phyloP scores from a whole-genome alignment of 1,140 invertebrate genomes.

The Drosophila watanabei region DNA sequence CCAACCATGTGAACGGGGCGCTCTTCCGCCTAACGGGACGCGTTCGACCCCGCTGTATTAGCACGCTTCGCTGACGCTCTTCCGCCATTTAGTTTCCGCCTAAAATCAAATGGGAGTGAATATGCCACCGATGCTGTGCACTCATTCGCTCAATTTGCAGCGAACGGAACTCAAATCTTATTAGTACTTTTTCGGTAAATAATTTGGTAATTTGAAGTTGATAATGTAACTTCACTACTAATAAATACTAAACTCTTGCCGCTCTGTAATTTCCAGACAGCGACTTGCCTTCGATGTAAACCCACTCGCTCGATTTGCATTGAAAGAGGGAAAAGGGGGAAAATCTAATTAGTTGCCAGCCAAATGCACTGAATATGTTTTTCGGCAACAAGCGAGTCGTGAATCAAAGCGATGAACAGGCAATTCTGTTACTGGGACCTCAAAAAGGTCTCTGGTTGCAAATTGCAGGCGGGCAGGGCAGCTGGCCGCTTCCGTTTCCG shows the following conservation, averaged over 20 bases:
- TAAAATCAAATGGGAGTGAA: constrained; percentile 67
- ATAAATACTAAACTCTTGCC: constrained; percentile 20
- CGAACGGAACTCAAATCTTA: constrained; percentile 39
- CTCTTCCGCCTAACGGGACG: constrained; percentile 14
- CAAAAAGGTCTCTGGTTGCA: constrained; percentile 32
- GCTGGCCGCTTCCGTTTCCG: constrained; percentile 23
- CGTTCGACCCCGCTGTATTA: constrained; percentile 59
- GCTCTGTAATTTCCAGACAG: constrained; percentile 11
- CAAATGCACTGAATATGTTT: constrained; percentile 65
- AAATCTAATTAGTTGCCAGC: constrained; percentile 55
- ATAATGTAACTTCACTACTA: background rate
- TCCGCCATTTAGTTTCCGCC: constrained; percentile 58
- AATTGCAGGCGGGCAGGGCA: constrained; percentile 36
- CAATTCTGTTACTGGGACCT: constrained; percentile 1
- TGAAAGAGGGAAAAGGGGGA: constrained; percentile 3
- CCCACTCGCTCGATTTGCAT: constrained; percentile 40
- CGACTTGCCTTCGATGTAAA: constrained; percentile 15
- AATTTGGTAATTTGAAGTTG: background rate
- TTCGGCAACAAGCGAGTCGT: constrained; percentile 6
- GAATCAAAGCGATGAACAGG: constrained; percentile 25
- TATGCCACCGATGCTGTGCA: constrained; percentile 31
- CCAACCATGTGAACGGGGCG: constrained; percentile 22
- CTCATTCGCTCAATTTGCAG: constrained; percentile 39
- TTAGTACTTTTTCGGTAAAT: constrained; percentile 9
- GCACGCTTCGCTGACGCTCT: constrained; percentile 60